Evolutionary conservation across 2,113 vertebrate genomes (phyloP).

Genomic region (Bettongia penicillata): DNA sequence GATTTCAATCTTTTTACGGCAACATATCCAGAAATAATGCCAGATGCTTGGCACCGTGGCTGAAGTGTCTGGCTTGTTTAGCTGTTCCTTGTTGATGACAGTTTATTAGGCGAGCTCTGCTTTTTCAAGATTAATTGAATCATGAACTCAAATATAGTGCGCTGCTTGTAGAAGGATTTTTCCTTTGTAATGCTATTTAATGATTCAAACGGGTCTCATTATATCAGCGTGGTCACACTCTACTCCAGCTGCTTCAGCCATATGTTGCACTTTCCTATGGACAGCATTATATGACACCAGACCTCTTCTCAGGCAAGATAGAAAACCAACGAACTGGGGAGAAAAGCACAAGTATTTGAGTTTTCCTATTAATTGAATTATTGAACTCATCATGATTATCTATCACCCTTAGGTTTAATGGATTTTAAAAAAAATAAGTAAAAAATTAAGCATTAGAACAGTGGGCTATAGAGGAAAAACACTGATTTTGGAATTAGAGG

Average conservation of each 20-base stretch:
- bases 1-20: background rate
- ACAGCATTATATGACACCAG: fast-evolving
- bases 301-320: background rate
- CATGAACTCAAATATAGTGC: background rate
- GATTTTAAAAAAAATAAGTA: too few species aligned
- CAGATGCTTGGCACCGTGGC: fast-evolving
- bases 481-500: background rate
- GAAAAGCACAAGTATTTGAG: background rate
- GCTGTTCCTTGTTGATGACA: fast-evolving
- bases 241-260: slow-evolving; percentile 37
- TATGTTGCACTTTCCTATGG: background rate
- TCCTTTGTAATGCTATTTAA: background rate
- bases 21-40: fast-evolving
- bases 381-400: background rate
- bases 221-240: background rate
- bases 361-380: fast-evolving
- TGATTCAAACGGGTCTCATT: slow-evolving; percentile 50
- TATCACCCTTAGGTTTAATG: fast-evolving
- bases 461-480: background rate
- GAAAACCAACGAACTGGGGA: fast-evolving
- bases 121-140: slow-evolving; percentile 28
- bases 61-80: background rate
- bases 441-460: background rate
- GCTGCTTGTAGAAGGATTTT: background rate
- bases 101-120: too few species aligned